Base-by-base conservation (phyloP, 2,888 invertebrate genomes). In the Lepidonotus clava region DNA sequence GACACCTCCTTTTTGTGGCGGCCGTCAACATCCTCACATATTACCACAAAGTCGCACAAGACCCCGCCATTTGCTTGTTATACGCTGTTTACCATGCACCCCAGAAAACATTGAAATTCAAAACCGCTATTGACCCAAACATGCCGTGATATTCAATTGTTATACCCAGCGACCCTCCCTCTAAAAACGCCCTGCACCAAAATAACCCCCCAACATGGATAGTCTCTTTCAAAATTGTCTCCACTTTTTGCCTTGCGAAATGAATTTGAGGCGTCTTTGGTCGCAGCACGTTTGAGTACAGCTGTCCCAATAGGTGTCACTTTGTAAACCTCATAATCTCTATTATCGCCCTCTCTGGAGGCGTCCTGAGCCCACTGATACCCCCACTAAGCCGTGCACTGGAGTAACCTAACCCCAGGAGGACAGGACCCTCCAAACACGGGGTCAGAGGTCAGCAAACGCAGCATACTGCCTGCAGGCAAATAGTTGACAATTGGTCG, bases 81-180 rank as follows among this genome's bases (percentile, higher is more conserved):
- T 80, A 46, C 80, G 2, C 51, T 80, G 80, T 80, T 80, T 41
- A 80, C 46, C 51, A 36, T 80, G 14, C 21, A 14, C 41, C 18
- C 51, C 46, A 38, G 80, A 80, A 80, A 80, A 80, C 80, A 80
- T 80, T 41, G 80, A 80, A 80, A 80, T 41, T 80, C 80, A 80
- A 80, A 80, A 80, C 80, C 80, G 24, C 80, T 51, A 32, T 41
- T 46, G 80, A 80, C n/a, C 6, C 41, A 41, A 80, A 80, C 51
- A 80, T 38, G 61, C 61, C 61, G 61, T 76, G 76, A 38, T 38
- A 76, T 76, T 76, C 76, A 76, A 76, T 76, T 76, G 76, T 76
- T 80, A 71, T 8, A 6, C 71, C 18, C 28, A n/a, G 18, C 36
- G 36, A 36, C 38, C 21, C 36, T 36, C 0, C 36, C 21, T 11